These are phyloP conservation scores for Oncorhynchus masou DNA, from an alignment of 2,113 vertebrate species.

Conservation along the genomic window DNA sequence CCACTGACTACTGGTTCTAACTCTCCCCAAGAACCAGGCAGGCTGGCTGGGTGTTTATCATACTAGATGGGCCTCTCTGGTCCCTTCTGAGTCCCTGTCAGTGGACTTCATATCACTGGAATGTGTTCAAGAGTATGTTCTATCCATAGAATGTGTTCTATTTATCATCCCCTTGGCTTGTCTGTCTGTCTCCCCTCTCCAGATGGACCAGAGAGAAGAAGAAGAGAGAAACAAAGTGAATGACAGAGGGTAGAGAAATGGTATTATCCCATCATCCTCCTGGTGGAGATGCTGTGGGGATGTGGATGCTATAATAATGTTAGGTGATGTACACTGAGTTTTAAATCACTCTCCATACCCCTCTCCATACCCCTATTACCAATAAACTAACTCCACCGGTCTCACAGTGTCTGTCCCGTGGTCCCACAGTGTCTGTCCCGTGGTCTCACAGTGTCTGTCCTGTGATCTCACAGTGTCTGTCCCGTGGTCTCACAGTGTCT, in stretches of 20 bases:
- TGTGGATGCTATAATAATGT: constrained; percentile 39
- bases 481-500: constrained; percentile 2
- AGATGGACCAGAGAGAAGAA: not conserved
- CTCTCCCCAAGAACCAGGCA: constrained; percentile 19
- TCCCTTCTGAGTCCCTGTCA: constrained; percentile 13
- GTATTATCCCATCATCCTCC: constrained; percentile 14
- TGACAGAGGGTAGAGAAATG: constrained; percentile 16
- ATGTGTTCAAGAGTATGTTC: constrained; percentile 26
- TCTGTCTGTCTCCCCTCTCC: not conserved
- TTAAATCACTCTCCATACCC: constrained; percentile 58
- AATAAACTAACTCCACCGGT: constrained; percentile 42
- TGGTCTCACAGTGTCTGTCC: constrained; percentile 28
- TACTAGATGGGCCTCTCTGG: constrained; percentile 24
- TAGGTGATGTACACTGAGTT: constrained; percentile 49
- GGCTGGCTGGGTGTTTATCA: constrained; percentile 28
- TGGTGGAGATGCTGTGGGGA: constrained; percentile 16
- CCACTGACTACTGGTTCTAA: not conserved
- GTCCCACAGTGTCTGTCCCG: constrained; percentile 37
- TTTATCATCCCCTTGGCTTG: constrained; percentile 9
- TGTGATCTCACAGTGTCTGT: constrained; percentile 2
- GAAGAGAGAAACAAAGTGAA: constrained; percentile 33
- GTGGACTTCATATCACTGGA: constrained; percentile 34
- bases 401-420: constrained; percentile 23
- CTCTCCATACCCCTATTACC: constrained; percentile 40
- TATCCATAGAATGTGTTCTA: not conserved